These are phyloP conservation scores for Sebastiscus tertius DNA, from an alignment of 2,797 vertebrate species.

Conservation along the genomic window DNA sequence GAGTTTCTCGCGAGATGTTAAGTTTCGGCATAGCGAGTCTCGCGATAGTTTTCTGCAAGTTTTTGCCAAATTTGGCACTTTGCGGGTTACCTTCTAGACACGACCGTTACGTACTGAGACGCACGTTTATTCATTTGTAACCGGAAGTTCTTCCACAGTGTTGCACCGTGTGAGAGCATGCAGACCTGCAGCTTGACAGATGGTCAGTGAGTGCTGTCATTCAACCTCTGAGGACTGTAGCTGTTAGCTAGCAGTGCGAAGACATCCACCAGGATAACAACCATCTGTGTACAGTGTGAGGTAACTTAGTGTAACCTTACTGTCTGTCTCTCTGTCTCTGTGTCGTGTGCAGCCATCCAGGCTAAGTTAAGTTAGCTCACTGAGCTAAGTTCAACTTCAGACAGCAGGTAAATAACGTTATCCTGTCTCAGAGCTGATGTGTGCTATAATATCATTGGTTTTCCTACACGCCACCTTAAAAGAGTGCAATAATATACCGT, in stretches of 20 bases:
- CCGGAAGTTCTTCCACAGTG: not conserved
- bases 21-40: not conserved
- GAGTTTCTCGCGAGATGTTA: too few species aligned
- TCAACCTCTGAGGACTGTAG: not conserved
- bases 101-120: not conserved
- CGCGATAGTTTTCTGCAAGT: not conserved
- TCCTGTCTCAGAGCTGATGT: not conserved
- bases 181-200: not conserved
- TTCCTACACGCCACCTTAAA: not conserved
- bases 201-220: not conserved
- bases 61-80: not conserved
- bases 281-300: not conserved
- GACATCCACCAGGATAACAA: not conserved
- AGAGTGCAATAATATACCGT: not conserved
- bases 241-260: not conserved
- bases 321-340: not conserved
- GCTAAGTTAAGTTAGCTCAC: conserved; percentile 19
- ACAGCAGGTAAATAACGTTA: not conserved
- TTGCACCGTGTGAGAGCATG: too few species aligned
- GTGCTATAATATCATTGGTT: not conserved
- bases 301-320: not conserved
- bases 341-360: not conserved
- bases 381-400: conserved; percentile 3
- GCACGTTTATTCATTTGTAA: not conserved
- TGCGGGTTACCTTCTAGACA: not conserved